Percentiles rank a stretch among this genome's conserved stretches.
These are phyloP conservation scores for Nibea albiflora DNA, from an alignment of 2,113 vertebrate genomes.

Conservation along the genomic window DNA sequence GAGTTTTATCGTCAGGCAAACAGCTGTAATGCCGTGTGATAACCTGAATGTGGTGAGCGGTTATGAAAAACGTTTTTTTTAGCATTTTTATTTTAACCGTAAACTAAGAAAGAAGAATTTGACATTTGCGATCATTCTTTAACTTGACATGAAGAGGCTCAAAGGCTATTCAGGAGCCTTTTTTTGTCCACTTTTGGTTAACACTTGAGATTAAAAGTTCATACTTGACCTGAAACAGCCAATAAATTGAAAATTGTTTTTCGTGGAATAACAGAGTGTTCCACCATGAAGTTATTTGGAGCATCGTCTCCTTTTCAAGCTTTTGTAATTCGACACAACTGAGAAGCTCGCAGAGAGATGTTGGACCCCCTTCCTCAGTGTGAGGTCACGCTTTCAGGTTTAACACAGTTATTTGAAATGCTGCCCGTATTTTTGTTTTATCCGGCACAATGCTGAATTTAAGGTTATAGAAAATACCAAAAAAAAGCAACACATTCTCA, in stretches of 20 bases:
- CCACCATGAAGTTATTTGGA: neutral
- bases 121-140: neutral
- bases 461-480: no score
- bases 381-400: no score
- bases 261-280: neutral
- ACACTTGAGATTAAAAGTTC: neutral
- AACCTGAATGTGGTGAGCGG: neutral
- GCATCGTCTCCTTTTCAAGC: neutral
- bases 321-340: no score
- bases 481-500: no score
- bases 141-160: neutral
- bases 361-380: no score
- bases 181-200: neutral
- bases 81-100: neutral
- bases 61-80: neutral
- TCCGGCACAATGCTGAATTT: no score
- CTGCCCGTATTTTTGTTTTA: no score
- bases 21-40: neutral
- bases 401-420: no score
- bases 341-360: no score
- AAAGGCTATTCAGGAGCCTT: neutral
- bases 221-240: neutral
- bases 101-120: neutral
- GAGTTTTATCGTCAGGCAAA: constrained; percentile 17
- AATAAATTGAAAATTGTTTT: neutral